Percentiles rank a stretch among this genome's conserved stretches.
These are phyloP conservation scores for Cremastinae sp. DNA, from an alignment of 2,888 invertebrate genomes.

Conservation along the genomic window DNA sequence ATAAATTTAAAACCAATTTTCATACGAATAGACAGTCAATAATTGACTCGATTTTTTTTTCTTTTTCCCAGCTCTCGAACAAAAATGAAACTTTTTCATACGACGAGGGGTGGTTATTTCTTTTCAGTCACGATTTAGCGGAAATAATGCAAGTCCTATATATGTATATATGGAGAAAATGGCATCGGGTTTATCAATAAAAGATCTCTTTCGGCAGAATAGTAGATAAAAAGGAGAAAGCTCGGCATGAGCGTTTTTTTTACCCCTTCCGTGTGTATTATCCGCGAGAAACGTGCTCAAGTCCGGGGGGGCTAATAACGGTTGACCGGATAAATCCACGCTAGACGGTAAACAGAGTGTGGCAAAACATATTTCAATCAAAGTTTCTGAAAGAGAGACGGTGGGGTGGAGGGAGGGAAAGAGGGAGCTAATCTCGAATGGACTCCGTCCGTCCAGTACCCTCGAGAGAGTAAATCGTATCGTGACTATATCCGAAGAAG, in stretches of 20 bases:
- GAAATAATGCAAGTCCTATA: background rate
- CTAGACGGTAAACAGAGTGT: slow-evolving; percentile 70
- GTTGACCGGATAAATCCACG: slow-evolving; percentile 68
- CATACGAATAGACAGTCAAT: too few species aligned
- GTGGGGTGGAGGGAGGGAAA: slow-evolving; percentile 22
- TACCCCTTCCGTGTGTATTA: slow-evolving; percentile 52
- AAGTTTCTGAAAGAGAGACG: slow-evolving; percentile 68
- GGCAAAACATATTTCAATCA: slow-evolving; percentile 77
- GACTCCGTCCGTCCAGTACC: background rate
- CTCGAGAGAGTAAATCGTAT: slow-evolving; percentile 11
- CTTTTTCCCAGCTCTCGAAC: too few species aligned
- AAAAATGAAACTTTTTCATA: too few species aligned
- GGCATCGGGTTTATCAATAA: slow-evolving; percentile 25
- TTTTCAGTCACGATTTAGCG: background rate
- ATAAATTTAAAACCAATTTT: too few species aligned
- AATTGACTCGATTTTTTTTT: too few species aligned
- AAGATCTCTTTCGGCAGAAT: slow-evolving; percentile 11
- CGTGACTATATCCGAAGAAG: slow-evolving; percentile 9
- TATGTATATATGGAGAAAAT: slow-evolving; percentile 10
- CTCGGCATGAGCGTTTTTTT: background rate
- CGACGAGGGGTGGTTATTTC: too few species aligned
- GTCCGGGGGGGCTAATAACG: slow-evolving; percentile 65
- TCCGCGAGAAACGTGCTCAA: slow-evolving; percentile 59
- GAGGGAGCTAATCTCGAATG: slow-evolving; percentile 61
- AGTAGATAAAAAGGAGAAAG: slow-evolving; percentile 6